phyloP scores from a whole-genome alignment of 2,113 vertebrate species.

The Festucalex cinctus region DNA sequence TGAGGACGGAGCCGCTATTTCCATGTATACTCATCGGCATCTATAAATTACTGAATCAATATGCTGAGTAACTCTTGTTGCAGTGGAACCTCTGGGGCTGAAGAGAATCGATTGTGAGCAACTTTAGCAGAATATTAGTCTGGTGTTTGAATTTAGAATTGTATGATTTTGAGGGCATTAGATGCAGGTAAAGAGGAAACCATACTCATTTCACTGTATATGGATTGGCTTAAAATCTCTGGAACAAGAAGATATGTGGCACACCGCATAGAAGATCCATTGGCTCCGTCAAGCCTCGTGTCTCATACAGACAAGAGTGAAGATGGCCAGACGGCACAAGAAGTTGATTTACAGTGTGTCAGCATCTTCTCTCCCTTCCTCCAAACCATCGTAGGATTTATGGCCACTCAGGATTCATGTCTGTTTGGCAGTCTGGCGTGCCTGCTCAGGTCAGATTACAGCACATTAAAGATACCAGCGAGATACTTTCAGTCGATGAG shows the following conservation, averaged over 20 bases:
- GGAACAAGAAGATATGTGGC: background rate
- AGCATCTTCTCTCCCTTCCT: conserved; percentile 26
- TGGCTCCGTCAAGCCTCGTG: conserved; percentile 14
- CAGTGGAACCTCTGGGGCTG: background rate
- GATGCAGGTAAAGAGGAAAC: too few species aligned
- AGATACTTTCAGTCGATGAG: background rate
- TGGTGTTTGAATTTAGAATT: too few species aligned
- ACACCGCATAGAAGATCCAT: conserved; percentile 10
- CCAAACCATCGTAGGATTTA: conserved; percentile 36
- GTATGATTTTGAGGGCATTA: too few species aligned
- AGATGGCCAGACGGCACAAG: conserved; percentile 46
- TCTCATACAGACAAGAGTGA: conserved; percentile 30
- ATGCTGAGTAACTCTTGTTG: background rate
- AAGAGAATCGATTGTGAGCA: background rate
- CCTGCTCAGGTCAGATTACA: conserved; percentile 1
- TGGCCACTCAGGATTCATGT: conserved; percentile 19
- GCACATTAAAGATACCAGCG: background rate
- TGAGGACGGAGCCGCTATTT: too few species aligned
- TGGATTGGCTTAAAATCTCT: background rate
- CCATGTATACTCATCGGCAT: too few species aligned
- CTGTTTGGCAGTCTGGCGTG: background rate
- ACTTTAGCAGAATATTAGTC: too few species aligned
- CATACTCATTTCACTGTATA: too few species aligned
- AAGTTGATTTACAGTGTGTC: conserved; percentile 52
- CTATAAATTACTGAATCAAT: background rate